phyloP scores from a whole-genome alignment of 2,113 vertebrate genomes.

The Stomatorhinus ivindoensis region DNA sequence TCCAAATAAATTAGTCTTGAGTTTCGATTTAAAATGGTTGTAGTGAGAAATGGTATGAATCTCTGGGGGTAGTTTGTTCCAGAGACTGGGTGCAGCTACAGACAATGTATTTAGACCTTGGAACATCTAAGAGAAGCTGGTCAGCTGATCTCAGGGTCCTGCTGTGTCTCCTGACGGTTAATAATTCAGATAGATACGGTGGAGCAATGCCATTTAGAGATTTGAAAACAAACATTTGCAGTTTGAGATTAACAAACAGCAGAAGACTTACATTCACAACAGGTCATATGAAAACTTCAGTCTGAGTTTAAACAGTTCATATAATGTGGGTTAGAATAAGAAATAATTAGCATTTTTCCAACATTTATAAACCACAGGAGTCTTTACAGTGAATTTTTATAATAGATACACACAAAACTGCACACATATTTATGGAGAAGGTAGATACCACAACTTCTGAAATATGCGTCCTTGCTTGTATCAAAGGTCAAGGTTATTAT shows the following conservation, averaged over 20 bases:
- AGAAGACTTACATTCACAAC: background rate
- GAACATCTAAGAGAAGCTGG: too few species aligned
- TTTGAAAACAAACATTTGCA: too few species aligned
- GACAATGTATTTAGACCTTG: too few species aligned
- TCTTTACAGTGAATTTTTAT: background rate
- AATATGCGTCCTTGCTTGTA: background rate
- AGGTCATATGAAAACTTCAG: background rate
- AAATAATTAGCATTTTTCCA: background rate
- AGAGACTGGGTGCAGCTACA: too few species aligned
- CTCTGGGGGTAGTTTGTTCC: too few species aligned
- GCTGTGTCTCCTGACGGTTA: too few species aligned
- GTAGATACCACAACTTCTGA: background rate
- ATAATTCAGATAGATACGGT: too few species aligned
- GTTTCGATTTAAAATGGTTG: too few species aligned
- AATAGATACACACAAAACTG: background rate
- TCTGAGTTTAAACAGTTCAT: background rate
- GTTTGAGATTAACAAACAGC: background rate
- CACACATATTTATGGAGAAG: background rate
- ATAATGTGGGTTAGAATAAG: background rate
- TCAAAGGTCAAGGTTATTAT: background rate
- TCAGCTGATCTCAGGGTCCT: too few species aligned
- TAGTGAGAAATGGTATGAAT: too few species aligned
- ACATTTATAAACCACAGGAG: background rate
- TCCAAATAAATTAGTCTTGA: too few species aligned
- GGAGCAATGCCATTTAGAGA: too few species aligned